Evolutionary conservation across 1,140 invertebrate species (phyloP).

Genomic region (Zaprionus camerounensis): DNA sequence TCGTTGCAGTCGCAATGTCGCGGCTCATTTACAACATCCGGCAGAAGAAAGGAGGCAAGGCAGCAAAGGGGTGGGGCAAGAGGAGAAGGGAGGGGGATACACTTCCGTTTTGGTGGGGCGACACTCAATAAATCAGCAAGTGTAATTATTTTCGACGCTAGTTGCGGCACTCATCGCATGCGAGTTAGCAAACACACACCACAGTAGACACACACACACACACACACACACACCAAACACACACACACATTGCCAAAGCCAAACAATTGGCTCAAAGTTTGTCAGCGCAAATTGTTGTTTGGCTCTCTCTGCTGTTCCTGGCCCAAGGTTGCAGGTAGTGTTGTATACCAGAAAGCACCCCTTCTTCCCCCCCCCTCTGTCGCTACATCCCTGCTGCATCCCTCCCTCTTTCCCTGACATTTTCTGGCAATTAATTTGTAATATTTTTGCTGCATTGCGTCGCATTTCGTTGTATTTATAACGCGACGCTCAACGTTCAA

Average conservation of each 20-base stretch:
- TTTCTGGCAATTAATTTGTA: constrained; percentile 39
- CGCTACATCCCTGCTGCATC: not conserved
- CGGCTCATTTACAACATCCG: constrained; percentile 74
- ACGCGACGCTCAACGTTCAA: constrained; percentile 9
- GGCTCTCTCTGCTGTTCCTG: constrained; percentile 4
- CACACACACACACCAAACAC: constrained; percentile 4
- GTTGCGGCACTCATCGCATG: constrained; percentile 50
- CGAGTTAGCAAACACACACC: constrained; percentile 29
- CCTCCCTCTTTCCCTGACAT: not conserved
- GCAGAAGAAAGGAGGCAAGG: not conserved
- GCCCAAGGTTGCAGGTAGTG: constrained; percentile 12
- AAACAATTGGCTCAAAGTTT: constrained; percentile 40
- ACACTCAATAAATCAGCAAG: constrained; percentile 81
- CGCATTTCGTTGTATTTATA: constrained; percentile 35
- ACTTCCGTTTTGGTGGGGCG: constrained; percentile 19
- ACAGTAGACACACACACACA: constrained; percentile 2
- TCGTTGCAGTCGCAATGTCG: constrained; percentile 70
- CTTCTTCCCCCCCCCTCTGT: not conserved
- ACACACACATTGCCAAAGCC: not conserved
- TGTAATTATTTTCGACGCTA: constrained; percentile 79
- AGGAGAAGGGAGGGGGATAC: not conserved
- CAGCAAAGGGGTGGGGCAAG: not conserved
- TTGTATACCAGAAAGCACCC: no score
- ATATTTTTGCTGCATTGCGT: constrained; percentile 52
- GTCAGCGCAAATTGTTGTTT: constrained; percentile 27